These are phyloP conservation scores for Procapra przewalskii DNA, from an alignment of 2,113 vertebrate species.

Conservation along the genomic window DNA sequence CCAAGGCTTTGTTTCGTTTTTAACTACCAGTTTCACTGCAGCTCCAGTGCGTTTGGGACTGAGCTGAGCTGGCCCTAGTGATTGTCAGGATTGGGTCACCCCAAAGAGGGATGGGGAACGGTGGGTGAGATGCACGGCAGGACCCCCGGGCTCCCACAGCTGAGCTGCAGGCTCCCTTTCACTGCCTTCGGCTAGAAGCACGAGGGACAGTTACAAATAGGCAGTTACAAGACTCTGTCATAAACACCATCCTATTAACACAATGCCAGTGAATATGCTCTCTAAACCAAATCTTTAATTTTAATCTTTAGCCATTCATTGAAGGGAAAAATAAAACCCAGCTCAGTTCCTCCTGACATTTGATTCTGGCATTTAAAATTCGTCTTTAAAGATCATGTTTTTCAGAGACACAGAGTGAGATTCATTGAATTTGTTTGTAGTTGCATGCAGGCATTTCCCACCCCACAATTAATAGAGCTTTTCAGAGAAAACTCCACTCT, in stretches of 20 bases:
- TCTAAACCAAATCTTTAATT: background rate
- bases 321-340: background rate
- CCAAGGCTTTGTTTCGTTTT: background rate
- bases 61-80: background rate
- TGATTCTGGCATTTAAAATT: conserved; percentile 14
- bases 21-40: background rate
- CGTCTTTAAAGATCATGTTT: background rate
- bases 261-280: conserved; percentile 30
- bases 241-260: conserved; percentile 28
- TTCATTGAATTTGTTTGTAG: conserved; percentile 21
- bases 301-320: conserved; percentile 45
- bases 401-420: background rate
- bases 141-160: background rate
- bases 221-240: conserved; percentile 58
- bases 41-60: conserved; percentile 32
- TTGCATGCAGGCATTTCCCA: background rate
- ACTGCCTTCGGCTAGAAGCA: conserved; percentile 43
- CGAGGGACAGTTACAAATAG: conserved; percentile 32
- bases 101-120: background rate
- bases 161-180: conserved; percentile 26
- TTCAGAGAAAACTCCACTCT: background rate
- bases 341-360: background rate
- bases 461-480: background rate
- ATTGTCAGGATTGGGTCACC: background rate
- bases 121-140: background rate